Evolutionary conservation across 2,888 invertebrate genomes (phyloP).

Genomic region (Lathronympha strigana): DNA sequence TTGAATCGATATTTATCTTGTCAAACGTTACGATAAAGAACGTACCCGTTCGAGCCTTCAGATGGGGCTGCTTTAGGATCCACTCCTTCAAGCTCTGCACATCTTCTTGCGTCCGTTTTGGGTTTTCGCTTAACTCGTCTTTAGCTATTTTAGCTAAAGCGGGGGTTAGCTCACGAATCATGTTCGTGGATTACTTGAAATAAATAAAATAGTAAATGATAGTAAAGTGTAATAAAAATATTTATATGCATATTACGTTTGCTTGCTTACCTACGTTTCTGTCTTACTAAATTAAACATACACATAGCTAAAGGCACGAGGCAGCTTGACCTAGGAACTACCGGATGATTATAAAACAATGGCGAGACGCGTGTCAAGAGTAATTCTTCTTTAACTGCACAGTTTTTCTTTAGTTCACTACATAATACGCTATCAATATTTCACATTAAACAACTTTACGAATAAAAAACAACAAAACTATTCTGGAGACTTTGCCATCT

Average conservation of each 20-base stretch:
- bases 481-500: too few species aligned
- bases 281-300: too few species aligned
- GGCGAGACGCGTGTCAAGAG: too few species aligned
- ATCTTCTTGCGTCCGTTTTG: conserved; percentile 52
- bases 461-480: too few species aligned
- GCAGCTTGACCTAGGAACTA: too few species aligned
- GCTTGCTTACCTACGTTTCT: too few species aligned
- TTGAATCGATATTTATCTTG: conserved; percentile 4
- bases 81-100: conserved; percentile 60
- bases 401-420: too few species aligned
- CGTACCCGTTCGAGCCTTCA: conserved; percentile 68
- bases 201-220: neutral
- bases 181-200: conserved; percentile 2
- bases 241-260: neutral
- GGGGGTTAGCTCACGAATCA: conserved; percentile 50
- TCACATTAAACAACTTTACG: too few species aligned
- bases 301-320: too few species aligned
- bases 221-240: neutral
- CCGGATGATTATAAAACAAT: too few species aligned
- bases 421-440: too few species aligned
- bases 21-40: conserved; percentile 1
- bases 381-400: too few species aligned
- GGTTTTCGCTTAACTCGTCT: conserved; percentile 61
- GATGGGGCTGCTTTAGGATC: conserved; percentile 63
- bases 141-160: conserved; percentile 59